Evolutionary conservation across 2,888 invertebrate species (phyloP).

Genomic region (Trachelus stipa): DNA sequence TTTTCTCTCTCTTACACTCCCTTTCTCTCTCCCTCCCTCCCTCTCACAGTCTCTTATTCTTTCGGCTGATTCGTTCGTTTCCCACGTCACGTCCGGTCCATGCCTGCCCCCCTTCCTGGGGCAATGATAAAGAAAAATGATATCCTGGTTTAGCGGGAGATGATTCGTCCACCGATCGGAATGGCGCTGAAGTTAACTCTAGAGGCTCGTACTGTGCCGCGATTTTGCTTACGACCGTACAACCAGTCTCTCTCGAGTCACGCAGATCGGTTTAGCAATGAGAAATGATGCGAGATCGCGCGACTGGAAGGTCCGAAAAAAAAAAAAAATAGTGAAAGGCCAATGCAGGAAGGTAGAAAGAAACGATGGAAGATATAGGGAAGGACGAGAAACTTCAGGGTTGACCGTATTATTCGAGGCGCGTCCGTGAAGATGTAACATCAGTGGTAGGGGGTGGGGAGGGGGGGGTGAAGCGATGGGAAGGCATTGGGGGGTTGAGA

Average conservation of each 20-base stretch:
- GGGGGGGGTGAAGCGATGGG: background rate
- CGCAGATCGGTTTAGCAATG: background rate
- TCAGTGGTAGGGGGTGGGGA: background rate
- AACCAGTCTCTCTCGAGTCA: background rate
- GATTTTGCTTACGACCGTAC: background rate
- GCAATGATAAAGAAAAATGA: constrained; percentile 65
- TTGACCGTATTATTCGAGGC: constrained; percentile 62
- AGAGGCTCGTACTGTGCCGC: background rate
- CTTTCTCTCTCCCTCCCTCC: background rate
- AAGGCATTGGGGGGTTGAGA: background rate
- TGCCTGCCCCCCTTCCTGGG: constrained; percentile 35
- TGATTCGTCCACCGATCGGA: background rate
- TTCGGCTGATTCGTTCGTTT: background rate
- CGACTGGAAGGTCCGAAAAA: background rate
- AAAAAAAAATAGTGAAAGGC: background rate
- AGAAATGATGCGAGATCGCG: background rate
- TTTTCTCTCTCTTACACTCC: background rate
- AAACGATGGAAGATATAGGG: background rate
- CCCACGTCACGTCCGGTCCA: constrained; percentile 16
- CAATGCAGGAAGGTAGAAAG: background rate
- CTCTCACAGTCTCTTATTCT: background rate
- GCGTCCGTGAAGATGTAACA: constrained; percentile 56
- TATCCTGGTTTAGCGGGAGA: constrained; percentile 38
- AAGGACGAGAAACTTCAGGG: constrained; percentile 21
- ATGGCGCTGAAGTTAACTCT: background rate